These are phyloP conservation scores for Hydrotaea cyrtoneurina DNA, from an alignment of 2,888 invertebrate genomes.

Conservation along the genomic window DNA sequence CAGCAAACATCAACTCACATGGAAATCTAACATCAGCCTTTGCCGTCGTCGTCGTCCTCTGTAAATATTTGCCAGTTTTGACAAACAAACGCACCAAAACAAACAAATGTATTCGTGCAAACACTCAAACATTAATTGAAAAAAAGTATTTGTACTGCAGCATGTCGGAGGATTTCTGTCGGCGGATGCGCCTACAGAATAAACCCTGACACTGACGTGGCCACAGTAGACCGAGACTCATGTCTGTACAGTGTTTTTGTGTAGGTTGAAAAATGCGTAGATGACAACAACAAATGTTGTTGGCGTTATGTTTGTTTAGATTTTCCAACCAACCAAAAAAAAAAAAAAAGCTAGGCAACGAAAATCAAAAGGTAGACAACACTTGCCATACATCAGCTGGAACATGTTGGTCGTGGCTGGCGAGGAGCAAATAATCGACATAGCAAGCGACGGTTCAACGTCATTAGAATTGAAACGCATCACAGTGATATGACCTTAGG, in stretches of 20 bases:
- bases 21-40: background rate
- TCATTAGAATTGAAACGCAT: background rate
- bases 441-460: background rate
- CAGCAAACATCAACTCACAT: background rate
- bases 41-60: background rate
- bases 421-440: background rate
- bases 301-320: slow-evolving; percentile 11
- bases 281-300: slow-evolving; percentile 50
- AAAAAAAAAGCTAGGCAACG: background rate
- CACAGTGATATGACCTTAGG: no score
- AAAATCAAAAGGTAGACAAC: slow-evolving; percentile 13
- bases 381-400: slow-evolving; percentile 18
- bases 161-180: background rate
- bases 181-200: background rate
- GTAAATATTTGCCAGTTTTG: background rate
- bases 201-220: background rate
- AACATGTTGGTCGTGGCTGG: background rate
- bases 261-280: slow-evolving; percentile 63
- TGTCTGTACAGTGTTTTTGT: slow-evolving; percentile 22
- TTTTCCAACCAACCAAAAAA: background rate
- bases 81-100: slow-evolving; percentile 13
- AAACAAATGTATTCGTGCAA: slow-evolving; percentile 31
- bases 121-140: slow-evolving; percentile 14
- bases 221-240: background rate
- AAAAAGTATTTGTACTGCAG: background rate